phyloP scores from a whole-genome alignment of 2,888 invertebrate species.

The Yponomeuta evonymella region DNA sequence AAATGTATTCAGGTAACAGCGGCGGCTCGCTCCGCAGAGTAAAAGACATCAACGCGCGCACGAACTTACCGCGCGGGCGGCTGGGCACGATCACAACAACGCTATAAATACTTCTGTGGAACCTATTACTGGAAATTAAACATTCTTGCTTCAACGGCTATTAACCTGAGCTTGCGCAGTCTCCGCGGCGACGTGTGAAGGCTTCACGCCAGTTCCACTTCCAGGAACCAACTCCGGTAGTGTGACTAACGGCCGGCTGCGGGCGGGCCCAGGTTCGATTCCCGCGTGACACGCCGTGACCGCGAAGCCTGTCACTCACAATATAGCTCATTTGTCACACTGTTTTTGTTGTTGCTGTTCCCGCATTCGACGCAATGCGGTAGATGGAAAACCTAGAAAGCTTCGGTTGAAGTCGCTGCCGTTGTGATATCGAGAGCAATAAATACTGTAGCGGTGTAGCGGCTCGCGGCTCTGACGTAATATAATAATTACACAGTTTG shows the following conservation, averaged over 20 bases:
- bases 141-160: neutral
- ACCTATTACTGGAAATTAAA: slow-evolving; percentile 3
- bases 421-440: too few species aligned
- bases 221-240: neutral
- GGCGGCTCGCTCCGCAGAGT: slow-evolving; percentile 4
- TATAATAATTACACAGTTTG: too few species aligned
- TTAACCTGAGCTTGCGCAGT: neutral
- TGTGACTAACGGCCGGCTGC: slow-evolving; percentile 5
- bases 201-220: neutral
- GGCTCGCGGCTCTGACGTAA: too few species aligned
- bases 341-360: neutral
- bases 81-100: neutral
- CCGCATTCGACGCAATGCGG: neutral
- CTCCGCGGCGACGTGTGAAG: neutral
- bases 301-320: neutral
- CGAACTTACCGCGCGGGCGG: slow-evolving; percentile 7
- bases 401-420: neutral
- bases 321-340: neutral
- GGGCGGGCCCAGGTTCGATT: slow-evolving; percentile 8
- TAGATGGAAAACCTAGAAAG: neutral
- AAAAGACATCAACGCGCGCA: slow-evolving; percentile 15
- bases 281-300: slow-evolving; percentile 1
- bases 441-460: neutral
- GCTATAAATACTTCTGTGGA: slow-evolving; percentile 2
- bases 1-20: neutral